These are phyloP conservation scores for Pterostichus niger DNA, from an alignment of 2,888 invertebrate species.

Conservation along the genomic window DNA sequence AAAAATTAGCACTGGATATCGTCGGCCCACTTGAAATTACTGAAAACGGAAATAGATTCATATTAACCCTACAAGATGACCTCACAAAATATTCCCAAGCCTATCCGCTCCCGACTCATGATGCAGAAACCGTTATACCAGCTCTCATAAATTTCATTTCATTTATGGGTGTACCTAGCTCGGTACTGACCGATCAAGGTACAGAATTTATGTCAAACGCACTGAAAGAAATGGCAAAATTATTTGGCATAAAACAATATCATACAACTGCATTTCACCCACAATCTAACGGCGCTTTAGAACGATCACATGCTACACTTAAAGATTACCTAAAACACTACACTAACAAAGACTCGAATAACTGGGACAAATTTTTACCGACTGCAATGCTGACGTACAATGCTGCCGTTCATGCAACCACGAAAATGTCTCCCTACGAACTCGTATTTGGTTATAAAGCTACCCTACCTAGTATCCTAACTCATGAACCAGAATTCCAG, in stretches of 20 bases:
- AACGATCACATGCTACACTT: constrained; percentile 32
- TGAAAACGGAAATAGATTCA: constrained; percentile 71
- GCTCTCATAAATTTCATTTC: constrained; percentile 68
- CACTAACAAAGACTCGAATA: constrained; percentile 69
- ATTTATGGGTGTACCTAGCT: constrained; percentile 68
- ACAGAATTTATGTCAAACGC: constrained; percentile 61
- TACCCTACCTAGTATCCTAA: constrained; percentile 65
- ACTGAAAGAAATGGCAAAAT: constrained; percentile 63
- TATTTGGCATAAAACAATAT: constrained; percentile 69
- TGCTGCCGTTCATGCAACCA: constrained; percentile 69
- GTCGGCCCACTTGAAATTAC: constrained; percentile 72
- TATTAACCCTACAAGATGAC: constrained; percentile 73
- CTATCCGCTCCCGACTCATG: constrained; percentile 71
- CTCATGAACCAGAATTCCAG: constrained; percentile 68
- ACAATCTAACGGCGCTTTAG: constrained; percentile 49
- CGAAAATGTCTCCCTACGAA: constrained; percentile 69
- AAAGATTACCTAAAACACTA: constrained; percentile 70
- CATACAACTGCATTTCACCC: constrained; percentile 42
- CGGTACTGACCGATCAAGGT: constrained; percentile 62
- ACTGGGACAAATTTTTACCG: constrained; percentile 71
- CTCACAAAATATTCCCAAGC: constrained; percentile 73
- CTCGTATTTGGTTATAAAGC: constrained; percentile 68
- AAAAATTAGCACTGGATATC: constrained; percentile 72
- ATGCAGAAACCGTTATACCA: constrained; percentile 71
- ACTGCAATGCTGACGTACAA: constrained; percentile 70